A percentile compares a stretch with the other conserved stretches of the same genome.
Evolutionary conservation across 2,113 vertebrate species (phyloP).

Genomic region (Notothenia coriiceps): DNA sequence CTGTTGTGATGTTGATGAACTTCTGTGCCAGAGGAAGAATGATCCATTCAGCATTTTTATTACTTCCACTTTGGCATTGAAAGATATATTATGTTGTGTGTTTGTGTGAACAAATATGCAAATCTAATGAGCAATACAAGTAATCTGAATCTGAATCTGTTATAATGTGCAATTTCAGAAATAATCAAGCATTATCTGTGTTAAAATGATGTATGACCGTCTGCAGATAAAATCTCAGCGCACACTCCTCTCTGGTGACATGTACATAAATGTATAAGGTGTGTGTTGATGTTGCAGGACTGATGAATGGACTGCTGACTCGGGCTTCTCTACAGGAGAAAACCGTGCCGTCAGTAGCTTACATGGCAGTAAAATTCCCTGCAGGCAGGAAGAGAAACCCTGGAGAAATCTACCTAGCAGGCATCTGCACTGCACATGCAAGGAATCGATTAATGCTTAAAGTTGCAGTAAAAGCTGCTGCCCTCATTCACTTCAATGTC

Average conservation of each 20-base stretch:
- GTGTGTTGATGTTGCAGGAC: conserved; percentile 30
- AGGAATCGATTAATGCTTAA: conserved; percentile 17
- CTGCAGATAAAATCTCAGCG: background rate
- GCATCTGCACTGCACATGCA: conserved; percentile 4
- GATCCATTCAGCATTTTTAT: no score
- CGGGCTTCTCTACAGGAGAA: conserved; percentile 26
- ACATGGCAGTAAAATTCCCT: conserved; percentile 42
- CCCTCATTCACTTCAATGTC: background rate
- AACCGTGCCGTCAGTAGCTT: conserved; percentile 62
- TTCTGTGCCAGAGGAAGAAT: no score
- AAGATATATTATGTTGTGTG: no score
- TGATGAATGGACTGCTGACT: conserved; percentile 72
- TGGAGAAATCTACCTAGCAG: conserved; percentile 63
- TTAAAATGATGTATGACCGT: background rate
- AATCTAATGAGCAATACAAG: no score
- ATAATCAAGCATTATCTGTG: background rate
- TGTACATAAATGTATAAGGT: conserved; percentile 29
- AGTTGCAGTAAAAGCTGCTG: background rate
- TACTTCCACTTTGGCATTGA: no score
- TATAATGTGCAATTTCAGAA: background rate
- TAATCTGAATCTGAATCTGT: no score
- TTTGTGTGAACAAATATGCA: no score
- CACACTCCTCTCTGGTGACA: background rate
- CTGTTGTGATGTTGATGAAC: no score
- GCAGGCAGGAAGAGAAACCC: conserved; percentile 29